A percentile compares a stretch with the other conserved stretches of the same genome.
phyloP scores from a whole-genome alignment of 2,888 invertebrate genomes.

The Mantis religiosa region DNA sequence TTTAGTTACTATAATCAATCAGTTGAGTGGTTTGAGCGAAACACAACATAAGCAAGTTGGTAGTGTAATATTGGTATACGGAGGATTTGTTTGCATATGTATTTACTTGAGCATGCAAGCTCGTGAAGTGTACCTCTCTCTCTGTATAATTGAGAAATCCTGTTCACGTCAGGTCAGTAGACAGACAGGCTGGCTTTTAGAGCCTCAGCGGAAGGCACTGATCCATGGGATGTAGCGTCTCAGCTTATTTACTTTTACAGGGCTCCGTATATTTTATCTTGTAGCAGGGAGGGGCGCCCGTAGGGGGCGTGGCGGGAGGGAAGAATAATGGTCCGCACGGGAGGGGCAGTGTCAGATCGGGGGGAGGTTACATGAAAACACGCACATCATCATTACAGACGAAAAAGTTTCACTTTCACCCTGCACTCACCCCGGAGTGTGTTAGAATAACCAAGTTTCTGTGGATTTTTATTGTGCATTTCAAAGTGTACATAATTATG shows the following conservation, averaged over 20 bases:
- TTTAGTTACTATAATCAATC: no score
- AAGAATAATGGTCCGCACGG: constrained; percentile 14
- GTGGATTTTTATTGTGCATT: not conserved
- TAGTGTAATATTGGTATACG: no score
- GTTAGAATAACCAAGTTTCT: not conserved
- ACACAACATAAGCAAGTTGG: no score
- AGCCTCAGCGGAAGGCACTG: not conserved
- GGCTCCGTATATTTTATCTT: constrained; percentile 9
- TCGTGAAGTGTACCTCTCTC: not conserved
- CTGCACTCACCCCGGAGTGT: not conserved
- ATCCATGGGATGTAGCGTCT: constrained; percentile 16
- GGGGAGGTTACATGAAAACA: not conserved
- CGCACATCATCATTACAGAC: constrained; percentile 2
- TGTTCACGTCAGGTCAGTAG: not conserved
- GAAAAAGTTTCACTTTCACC: not conserved
- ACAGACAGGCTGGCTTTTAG: not conserved
- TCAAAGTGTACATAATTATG: no score
- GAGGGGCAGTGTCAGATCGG: constrained; percentile 9
- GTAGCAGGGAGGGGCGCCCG: constrained; percentile 2
- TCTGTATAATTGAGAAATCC: not conserved
- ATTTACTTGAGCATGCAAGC: not conserved
- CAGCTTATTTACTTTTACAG: constrained; percentile 16
- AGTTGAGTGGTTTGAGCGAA: no score
- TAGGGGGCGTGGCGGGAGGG: constrained; percentile 11
- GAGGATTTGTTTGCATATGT: no score